Conservation (phyloP, 2,113 vertebrate species). For the Colaptes auratus region DNA sequence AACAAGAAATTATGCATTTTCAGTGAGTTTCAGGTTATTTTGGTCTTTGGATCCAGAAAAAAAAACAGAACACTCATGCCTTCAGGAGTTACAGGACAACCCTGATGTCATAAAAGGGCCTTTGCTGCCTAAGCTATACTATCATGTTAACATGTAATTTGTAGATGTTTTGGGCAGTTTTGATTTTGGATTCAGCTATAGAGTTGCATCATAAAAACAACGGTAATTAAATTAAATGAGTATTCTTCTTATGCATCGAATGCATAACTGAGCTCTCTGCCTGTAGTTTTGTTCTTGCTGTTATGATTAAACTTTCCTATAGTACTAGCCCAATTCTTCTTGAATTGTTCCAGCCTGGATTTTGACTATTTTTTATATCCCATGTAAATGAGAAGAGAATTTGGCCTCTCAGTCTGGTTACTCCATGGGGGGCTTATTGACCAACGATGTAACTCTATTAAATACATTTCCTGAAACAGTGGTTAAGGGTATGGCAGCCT, state of each 20-base stretch:
- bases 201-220: constrained; percentile 34
- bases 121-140: neutral
- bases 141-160: neutral
- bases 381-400: neutral
- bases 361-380: constrained; percentile 13
- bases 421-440: neutral
- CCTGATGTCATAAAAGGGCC: neutral
- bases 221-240: constrained; percentile 53
- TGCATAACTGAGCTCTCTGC: constrained; percentile 36
- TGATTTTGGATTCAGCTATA: neutral
- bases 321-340: constrained; percentile 27
- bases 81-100: neutral
- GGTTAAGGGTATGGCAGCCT: neutral
- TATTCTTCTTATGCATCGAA: constrained; percentile 37
- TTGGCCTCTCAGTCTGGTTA: neutral
- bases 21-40: neutral
- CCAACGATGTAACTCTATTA: neutral
- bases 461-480: neutral
- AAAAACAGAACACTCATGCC: neutral
- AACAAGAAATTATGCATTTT: neutral
- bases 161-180: constrained; percentile 1
- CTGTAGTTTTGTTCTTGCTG: constrained; percentile 38
- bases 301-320: constrained; percentile 27
- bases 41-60: neutral
- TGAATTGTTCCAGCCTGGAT: constrained; percentile 19